Evolutionary conservation across 2,113 vertebrate species (phyloP).

Genomic region (Panthera uncia): DNA sequence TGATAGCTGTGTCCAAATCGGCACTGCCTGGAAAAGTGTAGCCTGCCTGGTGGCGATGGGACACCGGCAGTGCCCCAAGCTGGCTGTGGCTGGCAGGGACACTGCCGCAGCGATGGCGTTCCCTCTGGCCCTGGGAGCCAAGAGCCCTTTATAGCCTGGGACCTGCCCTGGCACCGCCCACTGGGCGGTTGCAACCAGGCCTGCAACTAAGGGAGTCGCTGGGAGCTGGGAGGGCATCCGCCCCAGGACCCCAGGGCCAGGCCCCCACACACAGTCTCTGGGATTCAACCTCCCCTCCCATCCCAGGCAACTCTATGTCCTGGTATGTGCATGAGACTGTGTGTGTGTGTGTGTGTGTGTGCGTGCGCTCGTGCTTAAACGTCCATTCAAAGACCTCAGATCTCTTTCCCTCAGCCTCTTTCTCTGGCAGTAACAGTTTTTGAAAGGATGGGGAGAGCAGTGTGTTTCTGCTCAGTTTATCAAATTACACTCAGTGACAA

Average conservation of each 20-base stretch:
- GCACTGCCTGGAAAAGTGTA: conserved; percentile 48
- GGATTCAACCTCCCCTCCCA: conserved; percentile 47
- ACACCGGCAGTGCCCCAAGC: conserved; percentile 47
- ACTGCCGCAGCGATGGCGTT: conserved; percentile 60
- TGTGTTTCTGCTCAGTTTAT: conserved; percentile 87
- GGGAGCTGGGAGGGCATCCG: conserved; percentile 59
- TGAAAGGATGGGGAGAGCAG: conserved; percentile 84
- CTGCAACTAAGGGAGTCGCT: conserved; percentile 61
- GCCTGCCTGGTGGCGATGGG: conserved; percentile 40
- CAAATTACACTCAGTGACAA: conserved; percentile 88
- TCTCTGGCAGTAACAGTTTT: conserved; percentile 72
- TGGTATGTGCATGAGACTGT: conserved; percentile 37
- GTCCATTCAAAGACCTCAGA: conserved; percentile 64
- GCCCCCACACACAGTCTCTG: conserved; percentile 34
- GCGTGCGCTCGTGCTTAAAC: conserved; percentile 48
- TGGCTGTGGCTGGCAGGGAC: conserved; percentile 71
- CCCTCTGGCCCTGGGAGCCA: conserved; percentile 70
- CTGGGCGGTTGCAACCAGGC: conserved; percentile 74
- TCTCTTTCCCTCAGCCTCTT: conserved; percentile 57
- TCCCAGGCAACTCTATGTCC: conserved; percentile 57
- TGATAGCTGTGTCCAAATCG: conserved; percentile 43
- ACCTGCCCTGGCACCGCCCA: conserved; percentile 80
- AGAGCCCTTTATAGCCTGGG: conserved; percentile 79
- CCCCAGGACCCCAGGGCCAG: conserved; percentile 62
- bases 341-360: rapidly evolving